Base-by-base conservation (phyloP, 2,797 vertebrate species). In the Martes flavigula region DNA sequence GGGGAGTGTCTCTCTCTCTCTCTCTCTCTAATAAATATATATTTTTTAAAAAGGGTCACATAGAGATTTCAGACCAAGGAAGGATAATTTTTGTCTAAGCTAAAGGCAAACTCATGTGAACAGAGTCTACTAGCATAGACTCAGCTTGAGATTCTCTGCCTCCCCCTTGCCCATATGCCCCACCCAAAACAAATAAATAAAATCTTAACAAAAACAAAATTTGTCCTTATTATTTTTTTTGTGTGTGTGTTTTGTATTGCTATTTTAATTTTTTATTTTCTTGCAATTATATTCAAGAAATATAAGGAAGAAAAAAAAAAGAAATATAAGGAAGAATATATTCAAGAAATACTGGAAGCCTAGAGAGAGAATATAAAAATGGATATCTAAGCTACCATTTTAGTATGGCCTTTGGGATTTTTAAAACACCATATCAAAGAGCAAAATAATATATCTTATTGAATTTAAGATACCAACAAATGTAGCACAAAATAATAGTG, bases 251-350 rank as follows among this genome's bases (percentile, higher is more conserved):
- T 70, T 93, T 30, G 15, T 46, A 38, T 43, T 68, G 3, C 8
- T 84, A 35, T 66, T 97, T 90, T 40, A 83, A 72, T 72, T 88
- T 93, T 93, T 70, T 90, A 64, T 58, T 81, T 86, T 87, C 58
- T 91, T 20, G 7, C 27, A 35, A 78, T 40, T 93, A 15, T 90
- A 13, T 32, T 82, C 78, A 88, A 51, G 48, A 51, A 51, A 51
- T 51, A 51, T 17, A 51, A 17, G 48, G 48, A 51, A 51, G 48
- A 51, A 51, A n/a, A n/a, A n/a, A n/a, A n/a, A n/a, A 88, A 51
- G 48, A 51, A 51, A 51, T 51, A 51, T 17, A 51, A 17, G 48
- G 48, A 51, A 51, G 48, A 51, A 51, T 51, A 51, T 51, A 51
- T 51, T 51, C 48, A 51, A 17, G 48, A 51, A 51, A 78, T 13